phyloP scores from a whole-genome alignment of 1,140 invertebrate genomes.

The Saccostrea cuccullata region DNA sequence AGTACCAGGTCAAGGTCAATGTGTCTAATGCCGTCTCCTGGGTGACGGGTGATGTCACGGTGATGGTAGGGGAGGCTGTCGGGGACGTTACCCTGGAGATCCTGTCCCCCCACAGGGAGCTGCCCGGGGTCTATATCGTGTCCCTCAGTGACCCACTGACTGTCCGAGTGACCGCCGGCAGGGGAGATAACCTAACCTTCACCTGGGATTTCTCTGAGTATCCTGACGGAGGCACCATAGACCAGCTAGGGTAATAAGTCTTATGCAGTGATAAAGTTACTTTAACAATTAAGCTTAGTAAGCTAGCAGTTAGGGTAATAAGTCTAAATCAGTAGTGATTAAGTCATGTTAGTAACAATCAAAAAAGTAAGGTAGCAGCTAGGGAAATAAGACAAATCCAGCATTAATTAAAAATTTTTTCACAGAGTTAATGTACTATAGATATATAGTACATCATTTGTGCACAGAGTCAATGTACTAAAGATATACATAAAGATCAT shows the following conservation, averaged over 20 bases:
- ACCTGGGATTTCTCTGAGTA: slow-evolving; percentile 49
- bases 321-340: too few relatives aligned
- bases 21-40: slow-evolving; percentile 23
- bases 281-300: too few relatives aligned
- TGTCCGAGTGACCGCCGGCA: slow-evolving; percentile 35
- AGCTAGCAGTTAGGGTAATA: too few relatives aligned
- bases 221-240: background rate
- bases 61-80: background rate
- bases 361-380: too few relatives aligned
- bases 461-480: too few relatives aligned
- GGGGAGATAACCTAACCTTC: slow-evolving; percentile 46
- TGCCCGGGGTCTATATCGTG: slow-evolving; percentile 9
- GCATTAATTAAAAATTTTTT: too few relatives aligned
- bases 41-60: background rate
- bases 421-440: too few relatives aligned
- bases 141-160: slow-evolving; percentile 25
- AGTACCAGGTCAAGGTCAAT: slow-evolving; percentile 42
- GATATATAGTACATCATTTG: too few relatives aligned
- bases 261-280: too few relatives aligned
- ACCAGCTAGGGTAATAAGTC: background rate
- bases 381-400: too few relatives aligned
- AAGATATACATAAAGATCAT: too few relatives aligned
- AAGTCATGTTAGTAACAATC: too few relatives aligned
- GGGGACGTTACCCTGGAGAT: background rate
- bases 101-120: background rate